phyloP scores from a whole-genome alignment of 2,888 invertebrate genomes.

The Scaptomyza cyrtandrae region DNA sequence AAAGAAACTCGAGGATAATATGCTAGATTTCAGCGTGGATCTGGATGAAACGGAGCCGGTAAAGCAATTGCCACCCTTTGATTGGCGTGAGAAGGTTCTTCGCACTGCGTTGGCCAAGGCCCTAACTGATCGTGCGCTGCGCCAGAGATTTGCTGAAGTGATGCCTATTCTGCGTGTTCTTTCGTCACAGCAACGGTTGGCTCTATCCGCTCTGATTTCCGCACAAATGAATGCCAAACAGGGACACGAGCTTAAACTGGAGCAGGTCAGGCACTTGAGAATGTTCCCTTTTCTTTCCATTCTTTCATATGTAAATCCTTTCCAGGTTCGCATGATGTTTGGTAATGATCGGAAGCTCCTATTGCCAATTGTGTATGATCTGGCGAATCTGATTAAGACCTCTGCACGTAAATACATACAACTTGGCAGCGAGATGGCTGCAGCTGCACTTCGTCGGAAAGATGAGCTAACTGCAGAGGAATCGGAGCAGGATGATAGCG shows the following conservation, averaged over 20 bases:
- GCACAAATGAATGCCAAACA: constrained; percentile 87
- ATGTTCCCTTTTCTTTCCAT: neutral
- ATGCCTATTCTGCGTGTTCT: constrained; percentile 88
- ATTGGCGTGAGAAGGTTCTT: constrained; percentile 85
- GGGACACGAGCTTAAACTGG: constrained; percentile 85
- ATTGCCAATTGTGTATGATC: constrained; percentile 88
- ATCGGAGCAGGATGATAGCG: constrained; percentile 45
- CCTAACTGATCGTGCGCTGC: constrained; percentile 86
- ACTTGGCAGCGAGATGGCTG: constrained; percentile 56
- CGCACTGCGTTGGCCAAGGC: constrained; percentile 86
- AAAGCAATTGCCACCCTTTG: constrained; percentile 70
- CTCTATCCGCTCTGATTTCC: constrained; percentile 87
- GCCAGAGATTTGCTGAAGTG: constrained; percentile 87
- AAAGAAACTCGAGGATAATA: constrained; percentile 59
- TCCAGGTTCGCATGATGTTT: constrained; percentile 87
- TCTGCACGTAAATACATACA: constrained; percentile 83
- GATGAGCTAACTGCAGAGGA: constrained; percentile 60
- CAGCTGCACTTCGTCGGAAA: constrained; percentile 52
- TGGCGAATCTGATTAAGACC: constrained; percentile 87
- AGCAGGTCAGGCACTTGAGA: constrained; percentile 85
- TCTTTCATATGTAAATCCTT: neutral
- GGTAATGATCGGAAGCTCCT: constrained; percentile 86
- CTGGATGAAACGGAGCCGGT: constrained; percentile 64
- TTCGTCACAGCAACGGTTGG: constrained; percentile 87
- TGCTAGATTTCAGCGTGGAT: constrained; percentile 72